Conservation (phyloP, 2,888 invertebrate genomes). For the Trissolcus brochymenae region DNA sequence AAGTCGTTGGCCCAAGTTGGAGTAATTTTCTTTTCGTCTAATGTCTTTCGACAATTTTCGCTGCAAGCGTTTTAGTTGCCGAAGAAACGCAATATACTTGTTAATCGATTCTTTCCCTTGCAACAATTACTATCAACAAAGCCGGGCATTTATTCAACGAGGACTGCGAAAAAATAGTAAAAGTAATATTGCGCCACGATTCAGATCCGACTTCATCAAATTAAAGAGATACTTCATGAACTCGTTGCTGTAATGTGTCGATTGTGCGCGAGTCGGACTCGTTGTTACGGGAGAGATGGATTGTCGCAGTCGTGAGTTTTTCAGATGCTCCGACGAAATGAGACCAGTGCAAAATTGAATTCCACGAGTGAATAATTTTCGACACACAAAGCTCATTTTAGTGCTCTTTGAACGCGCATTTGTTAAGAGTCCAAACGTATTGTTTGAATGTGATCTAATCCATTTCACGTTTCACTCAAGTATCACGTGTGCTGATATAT, state of each 20-base stretch:
- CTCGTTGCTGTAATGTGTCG: slow-evolving; percentile 21
- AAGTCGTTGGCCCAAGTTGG: slow-evolving; percentile 65
- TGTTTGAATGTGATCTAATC: slow-evolving; percentile 14
- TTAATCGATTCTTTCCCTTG: slow-evolving; percentile 55
- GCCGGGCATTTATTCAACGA: slow-evolving; percentile 54
- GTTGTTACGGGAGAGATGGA: slow-evolving; percentile 19
- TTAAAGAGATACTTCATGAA: slow-evolving; percentile 42
- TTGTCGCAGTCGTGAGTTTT: slow-evolving; percentile 9
- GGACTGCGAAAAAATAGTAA: slow-evolving; percentile 28
- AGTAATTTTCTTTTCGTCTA: slow-evolving; percentile 54
- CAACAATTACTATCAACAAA: slow-evolving; percentile 55
- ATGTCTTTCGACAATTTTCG: slow-evolving; percentile 51
- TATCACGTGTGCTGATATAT: neutral
- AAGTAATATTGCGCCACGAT: slow-evolving; percentile 37
- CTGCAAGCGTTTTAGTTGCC: slow-evolving; percentile 16
- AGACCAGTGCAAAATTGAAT: slow-evolving; percentile 14
- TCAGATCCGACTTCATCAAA: slow-evolving; percentile 31
- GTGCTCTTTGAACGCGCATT: slow-evolving; percentile 9
- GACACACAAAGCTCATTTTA: slow-evolving; percentile 6
- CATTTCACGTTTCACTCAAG: slow-evolving; percentile 7
- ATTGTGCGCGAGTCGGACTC: slow-evolving; percentile 6
- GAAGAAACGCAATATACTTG: slow-evolving; percentile 53
- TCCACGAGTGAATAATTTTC: slow-evolving; percentile 19
- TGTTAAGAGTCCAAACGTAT: slow-evolving; percentile 6
- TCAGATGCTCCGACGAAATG: slow-evolving; percentile 18